Conservation (phyloP, 2,113 vertebrate species). For the Strix uralensis region DNA sequence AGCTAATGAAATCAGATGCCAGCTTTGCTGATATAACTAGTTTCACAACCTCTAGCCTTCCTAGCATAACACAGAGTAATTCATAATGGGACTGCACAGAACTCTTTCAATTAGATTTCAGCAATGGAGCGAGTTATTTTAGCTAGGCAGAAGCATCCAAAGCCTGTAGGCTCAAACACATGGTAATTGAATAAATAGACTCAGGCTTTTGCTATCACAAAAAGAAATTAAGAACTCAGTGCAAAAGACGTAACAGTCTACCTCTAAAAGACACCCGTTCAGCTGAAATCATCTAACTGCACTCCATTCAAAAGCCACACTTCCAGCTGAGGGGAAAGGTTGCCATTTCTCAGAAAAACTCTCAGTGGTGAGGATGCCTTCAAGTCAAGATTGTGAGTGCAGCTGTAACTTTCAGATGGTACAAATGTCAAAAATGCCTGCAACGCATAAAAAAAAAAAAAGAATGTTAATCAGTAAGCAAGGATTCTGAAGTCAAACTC, state of each 20-base stretch:
- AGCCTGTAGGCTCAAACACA: slow-evolving; percentile 41
- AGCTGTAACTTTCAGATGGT: neutral
- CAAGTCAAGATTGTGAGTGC: neutral
- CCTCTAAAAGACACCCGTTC: neutral
- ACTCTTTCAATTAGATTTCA: slow-evolving; percentile 72
- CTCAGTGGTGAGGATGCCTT: neutral
- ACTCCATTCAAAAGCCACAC: slow-evolving; percentile 10
- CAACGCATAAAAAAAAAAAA: neutral
- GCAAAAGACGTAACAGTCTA: slow-evolving; percentile 5
- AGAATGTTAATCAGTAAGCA: neutral
- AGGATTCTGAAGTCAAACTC: neutral
- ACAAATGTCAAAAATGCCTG: neutral
- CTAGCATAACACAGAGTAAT: slow-evolving; percentile 68
- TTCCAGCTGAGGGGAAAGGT: neutral
- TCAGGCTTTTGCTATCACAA: slow-evolving; percentile 25
- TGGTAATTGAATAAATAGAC: slow-evolving; percentile 55
- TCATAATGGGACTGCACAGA: slow-evolving; percentile 66
- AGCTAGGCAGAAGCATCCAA: slow-evolving; percentile 47
- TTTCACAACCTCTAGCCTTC: slow-evolving; percentile 63
- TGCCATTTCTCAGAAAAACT: neutral
- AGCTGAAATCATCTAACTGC: neutral
- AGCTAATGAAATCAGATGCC: slow-evolving; percentile 61
- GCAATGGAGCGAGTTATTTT: slow-evolving; percentile 52
- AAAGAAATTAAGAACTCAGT: slow-evolving; percentile 47
- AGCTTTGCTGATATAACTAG: slow-evolving; percentile 59